phyloP scores from a whole-genome alignment of 2,113 vertebrate genomes.

The Litocranius walleri region DNA sequence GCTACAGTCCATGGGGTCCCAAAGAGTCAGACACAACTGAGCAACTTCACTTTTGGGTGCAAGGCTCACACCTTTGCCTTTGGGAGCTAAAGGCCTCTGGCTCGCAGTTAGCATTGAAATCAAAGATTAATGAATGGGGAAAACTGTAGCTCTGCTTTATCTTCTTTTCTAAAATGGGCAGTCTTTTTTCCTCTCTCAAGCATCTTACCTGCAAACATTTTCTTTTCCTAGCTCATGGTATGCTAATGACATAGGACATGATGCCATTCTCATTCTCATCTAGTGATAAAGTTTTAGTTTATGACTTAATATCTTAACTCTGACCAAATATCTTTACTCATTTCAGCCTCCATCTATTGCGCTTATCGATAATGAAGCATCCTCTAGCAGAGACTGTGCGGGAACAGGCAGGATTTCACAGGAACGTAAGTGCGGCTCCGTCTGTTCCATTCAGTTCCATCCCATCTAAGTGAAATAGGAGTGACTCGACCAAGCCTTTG shows the following conservation, averaged over 20 bases:
- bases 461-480: background rate
- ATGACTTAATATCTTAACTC: background rate
- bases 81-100: background rate
- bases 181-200: background rate
- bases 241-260: background rate
- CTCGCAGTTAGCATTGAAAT: background rate
- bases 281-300: background rate
- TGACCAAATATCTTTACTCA: background rate
- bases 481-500: rapidly evolving
- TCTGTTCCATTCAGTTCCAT: background rate
- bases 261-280: background rate
- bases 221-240: background rate
- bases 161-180: background rate
- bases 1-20: background rate
- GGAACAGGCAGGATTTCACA: background rate
- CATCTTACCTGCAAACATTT: background rate
- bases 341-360: background rate
- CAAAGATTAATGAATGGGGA: background rate
- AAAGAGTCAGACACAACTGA: background rate
- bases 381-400: background rate
- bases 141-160: background rate
- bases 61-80: background rate
- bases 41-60: background rate
- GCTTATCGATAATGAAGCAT: background rate
- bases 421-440: background rate